Conservation (phyloP, 2,113 vertebrate genomes). For the Stomatorhinus ivindoensis region DNA sequence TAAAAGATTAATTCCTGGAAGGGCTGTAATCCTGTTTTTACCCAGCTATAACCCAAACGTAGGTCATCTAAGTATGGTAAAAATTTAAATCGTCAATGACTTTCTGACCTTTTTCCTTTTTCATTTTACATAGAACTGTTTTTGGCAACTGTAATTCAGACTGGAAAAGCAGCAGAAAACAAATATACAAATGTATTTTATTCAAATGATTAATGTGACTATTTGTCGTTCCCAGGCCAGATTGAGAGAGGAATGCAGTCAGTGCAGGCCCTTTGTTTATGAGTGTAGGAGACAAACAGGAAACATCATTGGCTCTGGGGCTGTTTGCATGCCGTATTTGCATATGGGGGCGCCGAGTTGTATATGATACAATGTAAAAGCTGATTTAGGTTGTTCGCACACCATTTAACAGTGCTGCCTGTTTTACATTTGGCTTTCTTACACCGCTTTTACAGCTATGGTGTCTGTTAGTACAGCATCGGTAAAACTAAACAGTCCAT, state of each 20-base stretch:
- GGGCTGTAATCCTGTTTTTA: background rate
- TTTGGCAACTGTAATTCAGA: constrained; percentile 5
- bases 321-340: constrained; percentile 33
- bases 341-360: constrained; percentile 20
- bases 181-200: constrained; percentile 4
- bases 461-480: background rate
- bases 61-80: background rate
- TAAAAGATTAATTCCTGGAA: background rate
- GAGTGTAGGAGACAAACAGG: constrained; percentile 34
- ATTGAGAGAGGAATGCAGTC: constrained; percentile 15
- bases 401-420: background rate
- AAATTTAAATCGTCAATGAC: background rate
- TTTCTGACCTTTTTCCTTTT: background rate
- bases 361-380: constrained; percentile 30
- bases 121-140: background rate
- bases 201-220: constrained; percentile 24
- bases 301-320: constrained; percentile 24
- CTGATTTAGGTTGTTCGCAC: constrained; percentile 18
- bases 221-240: constrained; percentile 22
- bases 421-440: background rate
- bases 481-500: background rate
- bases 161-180: constrained; percentile 7
- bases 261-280: constrained; percentile 26
- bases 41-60: background rate
- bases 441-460: background rate